These are phyloP conservation scores for Athene noctua DNA, from an alignment of 2,113 vertebrate species.

Conservation along the genomic window DNA sequence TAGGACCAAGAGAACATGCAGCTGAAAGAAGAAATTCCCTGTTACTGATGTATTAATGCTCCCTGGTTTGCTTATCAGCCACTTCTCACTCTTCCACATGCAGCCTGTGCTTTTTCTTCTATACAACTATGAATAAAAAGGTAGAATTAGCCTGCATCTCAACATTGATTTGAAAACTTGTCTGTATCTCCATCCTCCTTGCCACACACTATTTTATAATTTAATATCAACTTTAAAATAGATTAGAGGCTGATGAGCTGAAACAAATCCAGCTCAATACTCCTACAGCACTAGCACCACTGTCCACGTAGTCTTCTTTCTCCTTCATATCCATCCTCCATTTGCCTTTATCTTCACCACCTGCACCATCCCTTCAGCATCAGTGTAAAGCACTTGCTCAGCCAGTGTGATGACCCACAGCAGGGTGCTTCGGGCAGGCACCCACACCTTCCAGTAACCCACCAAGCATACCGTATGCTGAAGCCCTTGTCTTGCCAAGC, in stretches of 20 bases:
- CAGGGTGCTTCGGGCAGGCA: not conserved
- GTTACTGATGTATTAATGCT: not conserved
- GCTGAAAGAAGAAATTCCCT: not conserved
- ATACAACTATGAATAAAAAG: not conserved
- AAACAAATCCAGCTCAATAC: not conserved
- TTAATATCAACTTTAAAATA: conserved; percentile 19
- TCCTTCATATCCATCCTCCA: not conserved
- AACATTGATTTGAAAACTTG: not conserved
- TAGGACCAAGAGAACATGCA: not conserved
- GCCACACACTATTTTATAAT: not conserved
- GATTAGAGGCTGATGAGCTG: not conserved
- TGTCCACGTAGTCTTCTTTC: not conserved
- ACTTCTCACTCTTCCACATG: not conserved
- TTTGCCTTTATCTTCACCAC: not conserved
- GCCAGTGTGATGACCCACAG: not conserved
- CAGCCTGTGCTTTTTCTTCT: conserved; percentile 1
- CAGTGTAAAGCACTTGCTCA: not conserved
- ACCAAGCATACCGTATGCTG: not conserved
- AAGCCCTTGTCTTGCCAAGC: not conserved
- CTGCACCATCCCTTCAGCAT: not conserved
- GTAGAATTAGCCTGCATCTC: not conserved
- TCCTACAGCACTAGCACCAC: not conserved
- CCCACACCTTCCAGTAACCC: not conserved
- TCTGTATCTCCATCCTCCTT: not conserved
- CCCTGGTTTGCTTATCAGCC: not conserved